Percentiles rank a stretch among this genome's conserved stretches.
Conservation (phyloP, 2,797 vertebrate species). For the Takifugu ocellatus region DNA sequence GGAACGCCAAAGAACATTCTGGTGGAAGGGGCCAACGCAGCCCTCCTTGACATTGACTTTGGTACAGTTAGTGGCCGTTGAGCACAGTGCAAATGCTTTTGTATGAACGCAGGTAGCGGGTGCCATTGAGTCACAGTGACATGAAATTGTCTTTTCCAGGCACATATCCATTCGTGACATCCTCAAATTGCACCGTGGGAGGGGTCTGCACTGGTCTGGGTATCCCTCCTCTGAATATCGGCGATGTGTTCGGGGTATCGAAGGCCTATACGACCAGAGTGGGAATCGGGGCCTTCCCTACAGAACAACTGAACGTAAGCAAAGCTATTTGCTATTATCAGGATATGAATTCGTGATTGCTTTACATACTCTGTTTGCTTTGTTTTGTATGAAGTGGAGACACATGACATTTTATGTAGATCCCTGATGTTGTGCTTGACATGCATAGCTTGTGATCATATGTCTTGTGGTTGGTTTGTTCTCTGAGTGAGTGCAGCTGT, state of each 20-base stretch:
- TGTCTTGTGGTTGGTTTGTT: constrained; percentile 30
- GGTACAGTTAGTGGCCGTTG: constrained; percentile 67
- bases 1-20: constrained; percentile 92
- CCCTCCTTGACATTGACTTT: constrained; percentile 97
- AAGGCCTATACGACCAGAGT: constrained; percentile 97
- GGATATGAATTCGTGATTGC: not conserved
- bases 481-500: constrained; percentile 66
- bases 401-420: constrained; percentile 32
- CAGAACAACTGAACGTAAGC: constrained; percentile 95
- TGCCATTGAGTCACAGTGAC: not conserved
- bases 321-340: constrained; percentile 1
- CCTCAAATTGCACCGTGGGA: constrained; percentile 96
- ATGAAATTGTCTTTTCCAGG: constrained; percentile 68
- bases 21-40: constrained; percentile 96
- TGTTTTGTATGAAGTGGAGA: constrained; percentile 3
- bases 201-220: constrained; percentile 96
- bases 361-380: not conserved
- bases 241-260: constrained; percentile 93
- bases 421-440: constrained; percentile 13
- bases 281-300: constrained; percentile 96
- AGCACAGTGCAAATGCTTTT: not conserved
- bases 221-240: constrained; percentile 90
- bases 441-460: constrained; percentile 33
- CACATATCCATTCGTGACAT: constrained; percentile 98
- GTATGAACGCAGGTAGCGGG: not conserved